These are phyloP conservation scores for Hycleus cichorii DNA, from an alignment of 1,140 invertebrate genomes.

Conservation along the genomic window DNA sequence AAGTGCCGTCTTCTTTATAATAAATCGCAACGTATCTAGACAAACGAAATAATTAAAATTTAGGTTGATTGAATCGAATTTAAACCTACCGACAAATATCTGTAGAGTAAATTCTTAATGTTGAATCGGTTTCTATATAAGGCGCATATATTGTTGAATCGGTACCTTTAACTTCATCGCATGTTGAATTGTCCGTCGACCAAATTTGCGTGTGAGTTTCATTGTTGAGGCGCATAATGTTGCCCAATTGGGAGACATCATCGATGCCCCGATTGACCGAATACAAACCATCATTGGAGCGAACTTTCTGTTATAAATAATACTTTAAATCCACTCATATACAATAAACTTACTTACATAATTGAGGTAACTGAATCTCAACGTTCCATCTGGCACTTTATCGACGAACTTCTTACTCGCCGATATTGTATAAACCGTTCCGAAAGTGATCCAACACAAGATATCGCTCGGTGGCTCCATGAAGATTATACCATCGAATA, in stretches of 20 bases:
- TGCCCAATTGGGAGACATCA: constrained; percentile 43
- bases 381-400: neutral
- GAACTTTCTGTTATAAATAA: constrained; percentile 44
- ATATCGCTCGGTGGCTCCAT: neutral
- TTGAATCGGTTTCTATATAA: constrained; percentile 40
- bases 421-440: constrained; percentile 1
- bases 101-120: constrained; percentile 48
- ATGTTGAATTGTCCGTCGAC: constrained; percentile 36
- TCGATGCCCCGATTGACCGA: constrained; percentile 46
- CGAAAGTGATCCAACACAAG: neutral
- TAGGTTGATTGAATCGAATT: neutral
- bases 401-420: constrained; percentile 17
- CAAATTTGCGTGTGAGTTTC: constrained; percentile 40
- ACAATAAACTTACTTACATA: constrained; percentile 42
- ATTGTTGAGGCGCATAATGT: constrained; percentile 48
- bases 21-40: constrained; percentile 21
- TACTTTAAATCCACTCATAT: neutral
- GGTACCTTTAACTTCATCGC: constrained; percentile 50
- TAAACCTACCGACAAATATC: constrained; percentile 51
- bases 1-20: constrained; percentile 13
- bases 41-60: neutral
- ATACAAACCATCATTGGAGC: constrained; percentile 46
- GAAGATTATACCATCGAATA: constrained; percentile 24
- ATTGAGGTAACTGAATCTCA: constrained; percentile 47
- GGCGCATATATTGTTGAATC: constrained; percentile 54